Percentiles rank a stretch among this genome's conserved stretches.
Evolutionary conservation across 2,797 vertebrate genomes (phyloP).

Genomic region (Cyprinella venusta): DNA sequence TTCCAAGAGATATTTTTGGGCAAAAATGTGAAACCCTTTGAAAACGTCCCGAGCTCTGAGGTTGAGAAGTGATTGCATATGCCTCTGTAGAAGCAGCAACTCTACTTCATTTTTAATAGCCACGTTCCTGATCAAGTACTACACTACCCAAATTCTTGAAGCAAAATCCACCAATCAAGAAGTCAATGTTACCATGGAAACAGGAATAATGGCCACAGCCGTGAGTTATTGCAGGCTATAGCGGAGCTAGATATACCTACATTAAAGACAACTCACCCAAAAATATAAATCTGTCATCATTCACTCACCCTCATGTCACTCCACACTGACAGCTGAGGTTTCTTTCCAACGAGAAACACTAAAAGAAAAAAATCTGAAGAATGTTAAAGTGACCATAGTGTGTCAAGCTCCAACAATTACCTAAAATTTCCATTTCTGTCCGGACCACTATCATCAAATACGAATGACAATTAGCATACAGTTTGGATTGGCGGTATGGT

Average conservation of each 20-base stretch:
- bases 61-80: neutral
- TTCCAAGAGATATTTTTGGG: neutral
- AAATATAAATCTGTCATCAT: slow-evolving; percentile 16
- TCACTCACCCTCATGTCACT: neutral
- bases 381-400: neutral
- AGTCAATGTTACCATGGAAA: slow-evolving; percentile 1
- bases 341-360: neutral
- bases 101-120: neutral
- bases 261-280: neutral
- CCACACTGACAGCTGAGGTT: slow-evolving; percentile 19
- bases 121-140: neutral
- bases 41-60: slow-evolving; percentile 9
- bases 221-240: neutral
- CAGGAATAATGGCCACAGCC: neutral
- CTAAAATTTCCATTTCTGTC: too few relatives aligned
- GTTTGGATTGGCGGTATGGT: too few relatives aligned
- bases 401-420: neutral
- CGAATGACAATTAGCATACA: too few relatives aligned
- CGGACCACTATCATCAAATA: too few relatives aligned
- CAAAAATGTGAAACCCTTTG: neutral
- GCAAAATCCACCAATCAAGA: slow-evolving; percentile 6
- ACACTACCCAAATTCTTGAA: slow-evolving; percentile 19
- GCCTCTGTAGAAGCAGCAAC: neutral
- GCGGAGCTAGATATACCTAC: neutral
- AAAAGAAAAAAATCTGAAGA: neutral